These are phyloP conservation scores for Crotalus viridis DNA, from an alignment of 2,113 vertebrate genomes.

Conservation along the genomic window DNA sequence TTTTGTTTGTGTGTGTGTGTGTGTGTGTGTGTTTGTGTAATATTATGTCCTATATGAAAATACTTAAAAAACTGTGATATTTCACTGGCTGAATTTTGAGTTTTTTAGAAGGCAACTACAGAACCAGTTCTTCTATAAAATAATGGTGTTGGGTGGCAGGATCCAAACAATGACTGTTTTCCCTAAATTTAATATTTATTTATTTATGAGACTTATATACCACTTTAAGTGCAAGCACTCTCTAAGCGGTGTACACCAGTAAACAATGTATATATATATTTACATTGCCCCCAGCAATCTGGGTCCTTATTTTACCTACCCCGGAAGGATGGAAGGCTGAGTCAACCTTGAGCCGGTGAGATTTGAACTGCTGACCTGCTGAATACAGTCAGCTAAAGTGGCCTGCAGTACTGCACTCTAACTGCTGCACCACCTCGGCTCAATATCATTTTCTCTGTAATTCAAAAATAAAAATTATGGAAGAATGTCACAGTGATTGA, in stretches of 20 bases:
- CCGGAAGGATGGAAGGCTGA: too few species aligned
- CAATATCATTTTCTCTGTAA: background rate
- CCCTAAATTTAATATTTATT: background rate
- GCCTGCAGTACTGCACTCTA: too few species aligned
- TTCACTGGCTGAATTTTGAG: background rate
- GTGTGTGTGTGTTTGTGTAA: background rate
- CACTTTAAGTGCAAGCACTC: too few species aligned
- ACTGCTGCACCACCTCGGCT: too few species aligned
- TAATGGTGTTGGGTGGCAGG: background rate
- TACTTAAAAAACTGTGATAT: background rate
- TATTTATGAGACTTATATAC: too few species aligned
- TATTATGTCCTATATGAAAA: background rate
- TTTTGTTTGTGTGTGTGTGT: background rate
- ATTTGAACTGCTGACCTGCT: too few species aligned
- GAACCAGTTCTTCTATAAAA: background rate
- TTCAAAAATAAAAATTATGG: background rate
- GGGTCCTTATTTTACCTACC: too few species aligned
- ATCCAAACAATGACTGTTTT: background rate
- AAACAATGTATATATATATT: too few species aligned
- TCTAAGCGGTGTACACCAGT: too few species aligned
- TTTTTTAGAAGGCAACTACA: background rate
- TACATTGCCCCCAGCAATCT: too few species aligned
- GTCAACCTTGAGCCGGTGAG: too few species aligned
- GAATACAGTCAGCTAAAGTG: too few species aligned
- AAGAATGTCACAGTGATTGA: background rate